Evolutionary conservation across 2,797 vertebrate species (phyloP), one percentile per base, ranked within the genome.

Genomic region (Protonibea diacanthus): DNA sequence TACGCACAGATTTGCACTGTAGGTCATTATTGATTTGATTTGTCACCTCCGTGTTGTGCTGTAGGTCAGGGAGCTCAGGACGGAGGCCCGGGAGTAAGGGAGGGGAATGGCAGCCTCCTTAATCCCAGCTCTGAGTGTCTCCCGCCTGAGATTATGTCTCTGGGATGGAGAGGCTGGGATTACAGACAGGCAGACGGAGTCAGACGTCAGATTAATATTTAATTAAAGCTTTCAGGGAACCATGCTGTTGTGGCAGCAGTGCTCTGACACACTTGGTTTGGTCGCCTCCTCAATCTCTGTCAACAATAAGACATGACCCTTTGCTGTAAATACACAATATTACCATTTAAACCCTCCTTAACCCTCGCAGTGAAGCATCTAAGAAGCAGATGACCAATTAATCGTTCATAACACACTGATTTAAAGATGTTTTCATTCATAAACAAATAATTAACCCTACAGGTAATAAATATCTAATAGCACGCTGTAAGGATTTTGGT

Each of bases 151-250:
- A 95, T 94, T 95, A 92, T 11, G 80, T 88, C 65, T 88, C 59
- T 18, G 76, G 77, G 88, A 77, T 83, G 63, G 69, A 85, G 82
- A 69, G 65, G 49, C 38, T 64, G 64, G 86, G 91, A 92, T 93
- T 92, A 91, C 79, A 85, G 80, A 53, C 71, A 40, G 56, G 69
- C 63, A 90, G 91, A 92, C 79, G 65, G 88, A 88, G 76, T 93
- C 89, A 91, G 91, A 90, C 76, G 44, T 89, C 89, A 90, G 91
- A 93, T 94, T 94, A 93, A 87, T 86, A 82, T 92, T 93, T 93
- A 88, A 92, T 91, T 91, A 89, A 90, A 85, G 83, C 84, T 86
- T 81, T 76, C 68, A 70, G 76, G 64, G 55, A 61, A 14, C 64
- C 63, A 21, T 51, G 73, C 80, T 90, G 83, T 60, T 71, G 80